Conservation (phyloP, 2,113 vertebrate species). For the Bubalus kerabau region DNA sequence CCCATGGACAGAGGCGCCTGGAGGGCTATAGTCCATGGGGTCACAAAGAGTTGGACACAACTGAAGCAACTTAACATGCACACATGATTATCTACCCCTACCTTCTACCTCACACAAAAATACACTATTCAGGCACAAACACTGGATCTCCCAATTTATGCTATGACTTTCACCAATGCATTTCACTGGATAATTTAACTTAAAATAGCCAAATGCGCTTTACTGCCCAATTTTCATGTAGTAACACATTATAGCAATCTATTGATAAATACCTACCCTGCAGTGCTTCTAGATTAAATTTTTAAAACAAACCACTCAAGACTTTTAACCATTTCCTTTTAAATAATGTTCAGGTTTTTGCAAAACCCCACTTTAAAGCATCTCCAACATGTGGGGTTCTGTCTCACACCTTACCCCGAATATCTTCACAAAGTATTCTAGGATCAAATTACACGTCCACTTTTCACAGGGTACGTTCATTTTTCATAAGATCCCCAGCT, state of each 20-base stretch:
- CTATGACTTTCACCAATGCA: not conserved
- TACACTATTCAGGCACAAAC: not conserved
- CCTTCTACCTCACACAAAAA: not conserved
- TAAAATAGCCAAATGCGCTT: not conserved
- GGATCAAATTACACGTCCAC: not conserved
- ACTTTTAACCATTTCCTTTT: constrained; percentile 34
- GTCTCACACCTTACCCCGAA: not conserved
- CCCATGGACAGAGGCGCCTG: not conserved
- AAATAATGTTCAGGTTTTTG: constrained; percentile 32
- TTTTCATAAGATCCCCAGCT: not conserved
- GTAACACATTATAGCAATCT: not conserved
- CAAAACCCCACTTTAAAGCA: not conserved
- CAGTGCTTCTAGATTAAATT: not conserved
- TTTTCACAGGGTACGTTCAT: not conserved
- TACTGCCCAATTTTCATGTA: not conserved
- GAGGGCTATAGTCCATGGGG: not conserved
- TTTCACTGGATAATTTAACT: not conserved
- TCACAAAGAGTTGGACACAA: not conserved
- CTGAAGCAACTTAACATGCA: not conserved
- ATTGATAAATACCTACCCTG: not conserved
- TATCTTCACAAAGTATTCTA: constrained; percentile 31
- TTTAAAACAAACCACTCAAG: not conserved
- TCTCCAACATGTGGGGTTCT: not conserved
- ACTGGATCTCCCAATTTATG: not conserved
- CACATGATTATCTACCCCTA: not conserved